A percentile compares a stretch with the other conserved stretches of the same genome.
Conservation (phyloP, 1,140 invertebrate species). For the Temnothorax nylanderi region DNA sequence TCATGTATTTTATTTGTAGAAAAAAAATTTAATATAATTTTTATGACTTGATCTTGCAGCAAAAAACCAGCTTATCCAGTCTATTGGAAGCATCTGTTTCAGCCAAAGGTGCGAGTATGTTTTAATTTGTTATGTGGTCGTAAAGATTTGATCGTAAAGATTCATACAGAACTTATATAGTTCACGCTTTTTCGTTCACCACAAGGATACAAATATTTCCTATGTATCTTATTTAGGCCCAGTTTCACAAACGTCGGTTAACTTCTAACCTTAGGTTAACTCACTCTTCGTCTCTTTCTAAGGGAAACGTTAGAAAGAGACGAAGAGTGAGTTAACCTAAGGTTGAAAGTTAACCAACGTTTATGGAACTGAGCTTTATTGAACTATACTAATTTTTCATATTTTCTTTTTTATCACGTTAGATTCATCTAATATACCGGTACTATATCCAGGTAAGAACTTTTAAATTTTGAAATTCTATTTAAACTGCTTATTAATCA, state of each 20-base stretch:
- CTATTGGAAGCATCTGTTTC: slow-evolving; percentile 85
- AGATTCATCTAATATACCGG: slow-evolving; percentile 79
- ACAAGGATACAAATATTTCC: background rate
- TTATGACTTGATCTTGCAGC: slow-evolving; percentile 79
- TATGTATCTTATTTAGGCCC: background rate
- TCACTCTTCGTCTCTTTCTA: too few relatives aligned
- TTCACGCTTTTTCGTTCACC: background rate
- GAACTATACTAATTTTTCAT: slow-evolving; percentile 58
- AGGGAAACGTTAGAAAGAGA: too few relatives aligned
- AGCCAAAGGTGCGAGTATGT: slow-evolving; percentile 82
- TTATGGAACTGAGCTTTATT: background rate
- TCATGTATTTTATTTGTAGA: slow-evolving; percentile 11
- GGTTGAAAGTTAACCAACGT: too few relatives aligned
- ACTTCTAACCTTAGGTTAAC: too few relatives aligned
- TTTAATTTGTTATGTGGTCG: slow-evolving; percentile 40
- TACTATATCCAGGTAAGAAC: slow-evolving; percentile 83
- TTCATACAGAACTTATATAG: background rate
- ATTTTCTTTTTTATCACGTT: slow-evolving; percentile 67
- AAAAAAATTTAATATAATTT: slow-evolving; percentile 49
- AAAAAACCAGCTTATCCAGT: slow-evolving; percentile 85
- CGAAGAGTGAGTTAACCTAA: too few relatives aligned
- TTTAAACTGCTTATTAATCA: slow-evolving; percentile 12
- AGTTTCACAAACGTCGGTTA: too few relatives aligned
- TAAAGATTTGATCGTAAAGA: slow-evolving; percentile 9
- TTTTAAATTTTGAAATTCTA: slow-evolving; percentile 17